These are phyloP conservation scores for Buphagus erythrorhynchus DNA, from an alignment of 2,797 vertebrate species.

Conservation along the genomic window DNA sequence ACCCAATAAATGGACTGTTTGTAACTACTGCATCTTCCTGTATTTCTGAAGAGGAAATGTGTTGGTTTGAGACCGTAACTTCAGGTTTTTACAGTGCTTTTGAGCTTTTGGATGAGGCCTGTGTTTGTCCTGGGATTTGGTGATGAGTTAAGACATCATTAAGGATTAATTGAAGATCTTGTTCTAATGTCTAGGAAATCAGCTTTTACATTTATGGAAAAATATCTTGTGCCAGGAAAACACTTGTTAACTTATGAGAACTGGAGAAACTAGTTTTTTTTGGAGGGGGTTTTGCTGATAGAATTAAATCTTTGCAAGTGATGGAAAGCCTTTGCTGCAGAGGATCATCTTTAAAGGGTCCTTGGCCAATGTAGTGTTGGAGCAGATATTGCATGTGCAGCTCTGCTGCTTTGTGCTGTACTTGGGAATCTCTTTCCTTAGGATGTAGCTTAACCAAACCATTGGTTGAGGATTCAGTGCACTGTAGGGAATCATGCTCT, in stretches of 20 bases:
- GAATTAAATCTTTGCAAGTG: not conserved
- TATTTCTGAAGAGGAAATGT: not conserved
- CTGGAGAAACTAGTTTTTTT: not conserved
- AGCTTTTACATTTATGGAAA: not conserved
- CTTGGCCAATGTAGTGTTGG: not conserved
- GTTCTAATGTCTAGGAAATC: not conserved
- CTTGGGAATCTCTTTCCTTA: not conserved
- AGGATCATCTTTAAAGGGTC: not conserved
- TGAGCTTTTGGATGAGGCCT: not conserved
- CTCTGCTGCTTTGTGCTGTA: not conserved
- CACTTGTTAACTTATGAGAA: not conserved
- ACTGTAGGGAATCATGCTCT: not conserved
- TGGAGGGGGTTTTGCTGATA: not conserved
- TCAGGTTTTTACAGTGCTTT: not conserved
- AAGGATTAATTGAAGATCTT: not conserved
- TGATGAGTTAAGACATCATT: not conserved
- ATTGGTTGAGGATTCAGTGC: not conserved
- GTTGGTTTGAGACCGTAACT: not conserved
- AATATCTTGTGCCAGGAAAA: not conserved
- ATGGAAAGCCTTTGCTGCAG: not conserved
- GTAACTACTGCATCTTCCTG: conserved; percentile 76
- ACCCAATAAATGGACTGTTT: conserved; percentile 88
- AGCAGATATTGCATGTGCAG: not conserved
- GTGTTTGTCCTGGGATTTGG: not conserved
- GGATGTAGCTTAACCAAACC: not conserved